Conservation (phyloP, 2,113 vertebrate species). For the Orthochromis malagaraziensis region DNA sequence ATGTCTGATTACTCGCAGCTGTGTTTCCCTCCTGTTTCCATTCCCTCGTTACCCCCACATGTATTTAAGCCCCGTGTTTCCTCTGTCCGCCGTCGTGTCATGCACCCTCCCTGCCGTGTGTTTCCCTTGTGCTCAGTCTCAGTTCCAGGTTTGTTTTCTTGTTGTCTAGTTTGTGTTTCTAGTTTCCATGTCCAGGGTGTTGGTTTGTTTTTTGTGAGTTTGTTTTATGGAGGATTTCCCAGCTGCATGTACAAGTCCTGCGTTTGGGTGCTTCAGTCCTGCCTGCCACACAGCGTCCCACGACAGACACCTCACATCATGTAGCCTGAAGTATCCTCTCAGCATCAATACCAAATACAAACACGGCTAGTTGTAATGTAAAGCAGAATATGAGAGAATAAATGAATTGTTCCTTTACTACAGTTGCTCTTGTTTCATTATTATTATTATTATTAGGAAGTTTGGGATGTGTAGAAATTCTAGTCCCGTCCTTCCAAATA, state of each 20-base stretch:
- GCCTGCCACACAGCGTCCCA: not conserved
- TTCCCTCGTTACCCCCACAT: accelerated
- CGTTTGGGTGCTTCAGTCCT: not conserved
- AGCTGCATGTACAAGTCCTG: accelerated
- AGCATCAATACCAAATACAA: accelerated
- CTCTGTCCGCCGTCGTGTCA: accelerated
- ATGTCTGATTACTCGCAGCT: not conserved
- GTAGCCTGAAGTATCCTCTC: accelerated
- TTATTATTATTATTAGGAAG: not conserved
- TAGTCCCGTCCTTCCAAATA: not conserved
- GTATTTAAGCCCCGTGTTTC: not conserved
- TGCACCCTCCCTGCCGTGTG: accelerated
- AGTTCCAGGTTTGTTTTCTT: not conserved
- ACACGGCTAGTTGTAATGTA: accelerated
- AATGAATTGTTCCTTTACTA: accelerated
- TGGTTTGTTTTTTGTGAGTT: no score
- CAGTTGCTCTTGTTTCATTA: not conserved
- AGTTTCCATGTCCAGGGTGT: not conserved
- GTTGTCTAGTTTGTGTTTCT: not conserved
- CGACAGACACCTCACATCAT: accelerated
- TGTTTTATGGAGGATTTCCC: not conserved
- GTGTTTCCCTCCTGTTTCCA: not conserved
- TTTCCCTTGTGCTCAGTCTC: not conserved
- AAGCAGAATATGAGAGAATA: not conserved
- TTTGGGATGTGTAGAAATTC: not conserved